Evolutionary conservation across 2,113 vertebrate species (phyloP).

Genomic region (Rafetus swinhoei): DNA sequence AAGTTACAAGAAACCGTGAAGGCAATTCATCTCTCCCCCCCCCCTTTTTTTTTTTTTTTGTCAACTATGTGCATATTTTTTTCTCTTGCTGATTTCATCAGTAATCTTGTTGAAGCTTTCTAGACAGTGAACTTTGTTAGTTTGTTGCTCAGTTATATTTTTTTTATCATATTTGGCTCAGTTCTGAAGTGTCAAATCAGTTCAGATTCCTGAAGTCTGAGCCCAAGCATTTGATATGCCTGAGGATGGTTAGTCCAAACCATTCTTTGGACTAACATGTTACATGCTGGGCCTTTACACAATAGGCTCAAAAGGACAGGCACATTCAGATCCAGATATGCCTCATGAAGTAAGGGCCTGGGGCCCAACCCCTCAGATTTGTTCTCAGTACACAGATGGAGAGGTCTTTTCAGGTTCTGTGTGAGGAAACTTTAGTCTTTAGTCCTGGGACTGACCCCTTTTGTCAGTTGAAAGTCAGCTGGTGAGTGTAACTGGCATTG

Average conservation of each 20-base stretch:
- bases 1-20: background rate
- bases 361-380: background rate
- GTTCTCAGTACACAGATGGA: background rate
- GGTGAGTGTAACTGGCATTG: background rate
- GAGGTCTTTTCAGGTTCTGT: background rate
- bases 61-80: background rate
- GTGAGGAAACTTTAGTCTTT: background rate
- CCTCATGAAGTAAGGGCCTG: background rate
- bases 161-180: background rate
- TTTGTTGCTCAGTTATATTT: background rate
- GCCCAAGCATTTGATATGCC: background rate
- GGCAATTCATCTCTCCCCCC: background rate
- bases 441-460: background rate
- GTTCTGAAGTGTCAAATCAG: background rate
- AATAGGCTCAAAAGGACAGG: background rate
- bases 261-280: background rate
- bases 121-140: background rate
- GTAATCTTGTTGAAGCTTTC: background rate
- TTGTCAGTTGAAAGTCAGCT: background rate
- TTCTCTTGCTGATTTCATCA: background rate
- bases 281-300: background rate
- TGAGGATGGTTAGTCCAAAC: background rate
- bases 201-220: background rate
- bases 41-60: background rate
- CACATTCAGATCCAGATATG: background rate